phyloP scores from a whole-genome alignment of 2,113 vertebrate genomes.

The Chrysochloris asiatica region DNA sequence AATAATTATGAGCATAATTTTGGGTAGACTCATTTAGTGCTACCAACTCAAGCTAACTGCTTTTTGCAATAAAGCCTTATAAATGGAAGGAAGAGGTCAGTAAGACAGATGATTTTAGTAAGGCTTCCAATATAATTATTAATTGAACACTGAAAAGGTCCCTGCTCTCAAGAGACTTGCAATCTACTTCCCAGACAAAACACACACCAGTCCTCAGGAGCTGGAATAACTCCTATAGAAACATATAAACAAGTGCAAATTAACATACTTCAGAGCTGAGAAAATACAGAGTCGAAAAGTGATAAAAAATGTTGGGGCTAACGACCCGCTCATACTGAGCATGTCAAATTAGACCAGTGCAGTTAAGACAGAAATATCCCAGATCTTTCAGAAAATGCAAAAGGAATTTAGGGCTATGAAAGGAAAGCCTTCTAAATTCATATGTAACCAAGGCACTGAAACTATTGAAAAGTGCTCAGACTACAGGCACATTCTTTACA shows the following conservation, averaged over 20 bases:
- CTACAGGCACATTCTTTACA: slow-evolving; percentile 31
- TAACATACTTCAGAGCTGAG: slow-evolving; percentile 74
- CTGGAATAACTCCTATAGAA: slow-evolving; percentile 61
- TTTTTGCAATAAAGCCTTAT: slow-evolving; percentile 24
- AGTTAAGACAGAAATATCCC: slow-evolving; percentile 68
- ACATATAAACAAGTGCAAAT: slow-evolving; percentile 75
- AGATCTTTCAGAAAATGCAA: slow-evolving; percentile 67
- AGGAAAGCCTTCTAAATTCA: slow-evolving; percentile 29
- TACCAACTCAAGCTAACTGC: slow-evolving; percentile 41
- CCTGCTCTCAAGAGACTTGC: slow-evolving; percentile 77
- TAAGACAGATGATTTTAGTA: slow-evolving; percentile 64
- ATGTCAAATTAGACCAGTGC: slow-evolving; percentile 70
- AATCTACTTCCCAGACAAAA: slow-evolving; percentile 75
- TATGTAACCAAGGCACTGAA: slow-evolving; percentile 47
- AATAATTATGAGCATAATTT: slow-evolving; percentile 49
- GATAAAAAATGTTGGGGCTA: slow-evolving; percentile 74
- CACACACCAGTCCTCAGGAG: slow-evolving; percentile 60
- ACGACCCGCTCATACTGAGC: slow-evolving; percentile 74
- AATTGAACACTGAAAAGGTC: slow-evolving; percentile 64
- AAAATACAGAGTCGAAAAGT: slow-evolving; percentile 73
- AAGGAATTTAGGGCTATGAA: slow-evolving; percentile 68
- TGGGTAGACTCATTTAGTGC: slow-evolving; percentile 38
- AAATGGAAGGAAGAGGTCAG: slow-evolving; percentile 60
- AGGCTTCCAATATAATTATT: slow-evolving; percentile 62
- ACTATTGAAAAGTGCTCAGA: slow-evolving; percentile 43